Conservation (phyloP, 2,888 invertebrate species). For the Tillus elongatus region DNA sequence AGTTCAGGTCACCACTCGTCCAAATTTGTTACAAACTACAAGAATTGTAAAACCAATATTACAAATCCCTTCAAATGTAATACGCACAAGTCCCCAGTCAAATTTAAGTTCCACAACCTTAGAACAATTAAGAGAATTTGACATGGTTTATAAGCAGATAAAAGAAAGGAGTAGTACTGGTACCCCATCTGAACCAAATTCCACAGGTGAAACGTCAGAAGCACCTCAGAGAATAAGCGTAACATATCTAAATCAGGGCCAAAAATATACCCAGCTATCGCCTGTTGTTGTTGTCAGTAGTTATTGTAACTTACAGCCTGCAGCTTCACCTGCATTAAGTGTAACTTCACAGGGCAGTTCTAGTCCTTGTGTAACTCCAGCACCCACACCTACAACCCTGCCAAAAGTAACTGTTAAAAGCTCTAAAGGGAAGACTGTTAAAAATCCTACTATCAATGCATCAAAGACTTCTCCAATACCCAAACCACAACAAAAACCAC, state of each 20-base stretch:
- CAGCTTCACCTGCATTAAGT: constrained; percentile 48
- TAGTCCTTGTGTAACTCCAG: constrained; percentile 50
- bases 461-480: constrained; percentile 58
- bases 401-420: constrained; percentile 22
- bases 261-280: constrained; percentile 42
- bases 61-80: constrained; percentile 55
- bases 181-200: constrained; percentile 25
- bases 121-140: constrained; percentile 70
- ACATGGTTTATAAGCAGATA: constrained; percentile 71
- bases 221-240: constrained; percentile 45
- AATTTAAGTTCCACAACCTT: constrained; percentile 65
- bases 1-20: constrained; percentile 33
- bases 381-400: constrained; percentile 40
- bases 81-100: constrained; percentile 51
- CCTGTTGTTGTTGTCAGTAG: constrained; percentile 51
- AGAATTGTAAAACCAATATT: constrained; percentile 48
- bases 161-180: constrained; percentile 63
- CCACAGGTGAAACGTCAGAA: constrained; percentile 25
- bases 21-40: constrained; percentile 49
- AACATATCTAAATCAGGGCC: constrained; percentile 46
- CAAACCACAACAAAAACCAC: constrained; percentile 61
- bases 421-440: constrained; percentile 47
- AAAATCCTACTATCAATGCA: constrained; percentile 49
- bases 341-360: constrained; percentile 50
- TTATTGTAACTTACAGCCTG: constrained; percentile 44